phyloP scores from a whole-genome alignment of 2,888 invertebrate genomes.

The Mycalesis mineus region DNA sequence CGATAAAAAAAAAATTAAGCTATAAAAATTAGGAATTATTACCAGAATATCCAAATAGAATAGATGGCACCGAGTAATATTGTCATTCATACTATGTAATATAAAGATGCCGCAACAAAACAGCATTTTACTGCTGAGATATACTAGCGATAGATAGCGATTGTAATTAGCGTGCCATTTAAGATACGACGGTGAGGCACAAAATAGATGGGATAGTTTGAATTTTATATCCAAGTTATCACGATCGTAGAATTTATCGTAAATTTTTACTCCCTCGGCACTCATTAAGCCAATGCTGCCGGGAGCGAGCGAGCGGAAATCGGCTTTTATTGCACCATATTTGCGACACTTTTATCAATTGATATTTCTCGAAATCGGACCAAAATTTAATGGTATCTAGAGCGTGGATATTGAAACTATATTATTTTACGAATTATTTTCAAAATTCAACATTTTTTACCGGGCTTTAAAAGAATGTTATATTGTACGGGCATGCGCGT shows the following conservation, averaged over 20 bases:
- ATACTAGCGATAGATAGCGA: too few relatives aligned
- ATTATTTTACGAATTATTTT: too few relatives aligned
- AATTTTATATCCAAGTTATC: slow-evolving; percentile 15
- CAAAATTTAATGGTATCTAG: not conserved
- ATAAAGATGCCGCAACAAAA: too few relatives aligned
- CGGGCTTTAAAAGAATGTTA: too few relatives aligned
- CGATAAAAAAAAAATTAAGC: too few relatives aligned
- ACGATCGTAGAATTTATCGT: slow-evolving; percentile 6
- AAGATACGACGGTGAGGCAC: not conserved
- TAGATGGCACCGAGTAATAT: too few relatives aligned
- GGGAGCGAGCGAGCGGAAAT: slow-evolving; percentile 1
- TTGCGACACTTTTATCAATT: slow-evolving; percentile 5
- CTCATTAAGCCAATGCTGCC: slow-evolving; percentile 14
- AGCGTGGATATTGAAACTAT: not conserved
- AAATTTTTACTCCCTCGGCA: slow-evolving; percentile 9
- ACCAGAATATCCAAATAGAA: too few relatives aligned
- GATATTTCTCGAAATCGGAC: not conserved
- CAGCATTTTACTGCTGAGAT: too few relatives aligned
- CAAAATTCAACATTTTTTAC: too few relatives aligned
- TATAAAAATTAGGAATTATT: too few relatives aligned
- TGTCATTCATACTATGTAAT: too few relatives aligned
- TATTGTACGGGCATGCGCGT: too few relatives aligned
- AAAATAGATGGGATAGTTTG: slow-evolving; percentile 7
- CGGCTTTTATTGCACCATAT: slow-evolving; percentile 1
- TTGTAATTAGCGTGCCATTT: not conserved